Percentiles rank a stretch among this genome's conserved stretches.
These are phyloP conservation scores for Chunga burmeisteri DNA, from an alignment of 2,113 vertebrate genomes.

Conservation along the genomic window DNA sequence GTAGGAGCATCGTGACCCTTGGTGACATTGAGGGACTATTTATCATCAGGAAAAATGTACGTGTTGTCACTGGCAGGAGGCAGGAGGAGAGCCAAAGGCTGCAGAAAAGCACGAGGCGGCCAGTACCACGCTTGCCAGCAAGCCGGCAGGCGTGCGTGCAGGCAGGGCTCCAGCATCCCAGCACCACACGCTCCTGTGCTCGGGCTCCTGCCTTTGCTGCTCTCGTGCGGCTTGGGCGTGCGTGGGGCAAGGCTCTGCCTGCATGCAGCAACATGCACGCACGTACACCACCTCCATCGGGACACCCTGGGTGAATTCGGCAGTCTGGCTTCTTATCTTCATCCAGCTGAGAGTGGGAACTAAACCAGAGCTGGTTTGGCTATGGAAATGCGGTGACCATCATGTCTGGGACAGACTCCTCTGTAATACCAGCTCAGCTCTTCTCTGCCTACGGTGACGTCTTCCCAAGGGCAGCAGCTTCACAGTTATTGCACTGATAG, in stretches of 20 bases:
- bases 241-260: not conserved
- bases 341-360: not conserved
- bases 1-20: not conserved
- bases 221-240: rapidly evolving
- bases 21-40: not conserved
- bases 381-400: rapidly evolving
- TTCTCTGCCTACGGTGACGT: not conserved
- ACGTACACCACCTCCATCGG: rapidly evolving
- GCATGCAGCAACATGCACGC: rapidly evolving
- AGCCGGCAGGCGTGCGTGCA: not conserved
- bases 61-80: not conserved
- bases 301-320: rapidly evolving
- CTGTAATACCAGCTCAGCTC: not conserved
- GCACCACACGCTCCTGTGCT: rapidly evolving
- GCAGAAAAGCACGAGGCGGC: not conserved
- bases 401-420: not conserved
- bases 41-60: not conserved
- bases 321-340: not conserved
- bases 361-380: not conserved
- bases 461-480: not conserved
- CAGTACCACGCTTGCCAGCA: rapidly evolving
- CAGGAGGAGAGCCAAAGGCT: not conserved
- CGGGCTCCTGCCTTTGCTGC: not conserved
- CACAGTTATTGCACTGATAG: not conserved
- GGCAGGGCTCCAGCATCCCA: not conserved